Evolutionary conservation across 1,140 invertebrate genomes (phyloP).

Genomic region (Ceratosolen solmsi): DNA sequence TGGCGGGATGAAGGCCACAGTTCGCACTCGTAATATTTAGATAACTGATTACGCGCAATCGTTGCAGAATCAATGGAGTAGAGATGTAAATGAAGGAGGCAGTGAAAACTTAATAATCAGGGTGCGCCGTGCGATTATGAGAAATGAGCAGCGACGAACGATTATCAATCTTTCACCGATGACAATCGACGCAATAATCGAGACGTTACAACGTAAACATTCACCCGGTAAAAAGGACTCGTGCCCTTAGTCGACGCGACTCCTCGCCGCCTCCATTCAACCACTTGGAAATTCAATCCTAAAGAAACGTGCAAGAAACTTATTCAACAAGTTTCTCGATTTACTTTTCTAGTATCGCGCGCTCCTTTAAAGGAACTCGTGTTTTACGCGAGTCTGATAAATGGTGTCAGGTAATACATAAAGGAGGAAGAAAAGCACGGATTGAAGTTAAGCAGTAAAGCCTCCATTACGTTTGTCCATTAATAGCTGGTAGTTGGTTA

Average conservation of each 20-base stretch:
- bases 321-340: neutral
- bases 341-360: neutral
- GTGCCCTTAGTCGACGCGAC: too few relatives aligned
- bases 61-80: neutral
- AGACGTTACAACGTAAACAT: too few relatives aligned
- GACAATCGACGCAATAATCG: too few relatives aligned
- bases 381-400: neutral
- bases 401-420: neutral
- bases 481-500: neutral
- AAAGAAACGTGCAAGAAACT: conserved; percentile 5
- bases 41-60: neutral
- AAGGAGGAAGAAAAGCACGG: neutral
- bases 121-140: neutral
- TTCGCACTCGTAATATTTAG: conserved; percentile 11
- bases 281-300: neutral
- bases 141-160: neutral
- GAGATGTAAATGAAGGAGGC: neutral
- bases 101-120: neutral
- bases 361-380: neutral
- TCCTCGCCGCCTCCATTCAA: too few relatives aligned
- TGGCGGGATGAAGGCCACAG: neutral
- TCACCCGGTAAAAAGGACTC: too few relatives aligned
- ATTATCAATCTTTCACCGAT: too few relatives aligned
- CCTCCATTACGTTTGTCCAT: neutral
- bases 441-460: neutral